phyloP scores from a whole-genome alignment of 1,140 invertebrate species.

The Battus philenor region DNA sequence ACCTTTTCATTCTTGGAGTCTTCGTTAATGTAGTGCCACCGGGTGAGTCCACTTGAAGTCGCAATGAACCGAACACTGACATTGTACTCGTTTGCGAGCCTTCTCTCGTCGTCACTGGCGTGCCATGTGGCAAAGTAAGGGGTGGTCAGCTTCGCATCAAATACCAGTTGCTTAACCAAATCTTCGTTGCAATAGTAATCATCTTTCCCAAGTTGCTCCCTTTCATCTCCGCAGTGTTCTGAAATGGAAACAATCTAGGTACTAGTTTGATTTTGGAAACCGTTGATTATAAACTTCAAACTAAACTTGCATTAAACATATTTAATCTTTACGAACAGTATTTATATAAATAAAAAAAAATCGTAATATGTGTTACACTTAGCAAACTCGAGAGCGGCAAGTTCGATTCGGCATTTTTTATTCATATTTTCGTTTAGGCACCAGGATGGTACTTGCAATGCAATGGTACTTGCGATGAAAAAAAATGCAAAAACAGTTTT shows the following conservation, averaged over 20 bases:
- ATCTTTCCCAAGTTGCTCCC: conserved; percentile 78
- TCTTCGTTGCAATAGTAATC: conserved; percentile 91
- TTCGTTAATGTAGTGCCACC: conserved; percentile 86
- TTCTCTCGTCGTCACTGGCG: conserved; percentile 68
- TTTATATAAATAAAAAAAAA: no score
- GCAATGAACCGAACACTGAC: conserved; percentile 87
- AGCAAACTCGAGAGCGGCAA: no score
- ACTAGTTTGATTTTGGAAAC: no score
- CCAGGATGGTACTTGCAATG: no score
- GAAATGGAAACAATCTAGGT: conserved; percentile 26
- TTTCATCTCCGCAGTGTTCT: conserved; percentile 79
- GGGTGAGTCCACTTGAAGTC: conserved; percentile 90
- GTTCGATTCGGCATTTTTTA: no score
- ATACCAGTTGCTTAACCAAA: conserved; percentile 88
- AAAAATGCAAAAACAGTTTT: no score
- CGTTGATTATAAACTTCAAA: no score
- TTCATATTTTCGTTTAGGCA: no score
- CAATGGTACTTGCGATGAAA: no score
- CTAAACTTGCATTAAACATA: no score
- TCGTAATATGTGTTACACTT: no score
- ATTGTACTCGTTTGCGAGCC: conserved; percentile 80
- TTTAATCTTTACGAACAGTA: no score
- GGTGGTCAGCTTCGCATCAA: conserved; percentile 90
- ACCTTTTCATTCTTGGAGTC: conserved; percentile 67
- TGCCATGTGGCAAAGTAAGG: conserved; percentile 80